phyloP scores from a whole-genome alignment of 92 coral and sea anemone species.

The Palythoa grandis region DNA sequence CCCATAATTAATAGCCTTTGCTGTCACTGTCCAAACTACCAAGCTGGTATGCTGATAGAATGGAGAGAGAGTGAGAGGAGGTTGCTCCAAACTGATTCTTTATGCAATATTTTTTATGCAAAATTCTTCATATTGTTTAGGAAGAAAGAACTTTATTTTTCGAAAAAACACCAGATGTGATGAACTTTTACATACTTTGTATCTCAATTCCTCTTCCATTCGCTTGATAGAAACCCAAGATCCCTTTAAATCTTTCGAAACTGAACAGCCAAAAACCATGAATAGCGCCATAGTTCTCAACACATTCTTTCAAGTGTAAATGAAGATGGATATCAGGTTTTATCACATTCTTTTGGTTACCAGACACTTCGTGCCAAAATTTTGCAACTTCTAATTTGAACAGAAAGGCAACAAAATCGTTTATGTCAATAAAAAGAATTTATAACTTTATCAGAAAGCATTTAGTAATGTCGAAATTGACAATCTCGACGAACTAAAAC shows the following conservation, averaged over 20 bases:
- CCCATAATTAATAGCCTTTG: neutral
- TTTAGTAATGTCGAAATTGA: too few relatives aligned
- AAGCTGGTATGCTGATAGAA: conserved; percentile 30
- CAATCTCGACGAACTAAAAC: too few relatives aligned
- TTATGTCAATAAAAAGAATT: too few relatives aligned
- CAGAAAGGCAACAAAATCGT: too few relatives aligned
- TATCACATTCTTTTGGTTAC: conserved; percentile 16
- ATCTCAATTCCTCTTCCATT: conserved; percentile 60
- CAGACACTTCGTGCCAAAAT: too few relatives aligned
- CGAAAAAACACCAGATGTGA: conserved; percentile 34
- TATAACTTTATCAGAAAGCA: too few relatives aligned
- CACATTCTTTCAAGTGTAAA: conserved; percentile 40
- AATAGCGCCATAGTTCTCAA: conserved; percentile 58
- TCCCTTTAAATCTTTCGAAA: conserved; percentile 70
- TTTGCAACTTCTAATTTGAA: too few relatives aligned
- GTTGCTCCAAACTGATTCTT: conserved; percentile 38
- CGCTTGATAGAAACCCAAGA: conserved; percentile 55
- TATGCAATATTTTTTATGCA: conserved; percentile 13
- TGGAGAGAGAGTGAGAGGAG: conserved; percentile 4
- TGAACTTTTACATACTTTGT: conserved; percentile 60
- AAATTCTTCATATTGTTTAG: conserved; percentile 37
- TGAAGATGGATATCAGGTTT: conserved; percentile 63
- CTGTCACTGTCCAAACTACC: conserved; percentile 45
- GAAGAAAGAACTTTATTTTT: neutral
- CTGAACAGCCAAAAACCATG: conserved; percentile 75